Percentiles rank a stretch among this genome's conserved stretches.
phyloP scores from a whole-genome alignment of 2,888 invertebrate genomes.

The Ectemnius lituratus region DNA sequence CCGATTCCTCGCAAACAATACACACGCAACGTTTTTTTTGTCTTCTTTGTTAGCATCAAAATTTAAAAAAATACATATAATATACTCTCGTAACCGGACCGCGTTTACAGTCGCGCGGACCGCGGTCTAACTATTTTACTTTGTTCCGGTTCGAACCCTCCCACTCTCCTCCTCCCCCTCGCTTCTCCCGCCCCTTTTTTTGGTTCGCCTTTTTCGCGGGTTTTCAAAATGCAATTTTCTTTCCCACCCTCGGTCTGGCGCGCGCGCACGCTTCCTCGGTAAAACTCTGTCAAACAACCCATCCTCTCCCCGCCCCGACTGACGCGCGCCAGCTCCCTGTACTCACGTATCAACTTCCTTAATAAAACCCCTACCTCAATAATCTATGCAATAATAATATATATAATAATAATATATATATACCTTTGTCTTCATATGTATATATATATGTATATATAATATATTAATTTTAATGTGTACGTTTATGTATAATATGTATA shows the following conservation, averaged over 20 bases:
- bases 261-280: conserved; percentile 30
- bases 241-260: conserved; percentile 26
- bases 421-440: conserved; percentile 23
- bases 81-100: conserved; percentile 71
- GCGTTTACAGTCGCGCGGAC: conserved; percentile 50
- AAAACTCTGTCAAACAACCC: conserved; percentile 65
- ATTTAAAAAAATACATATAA: conserved; percentile 77
- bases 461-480: conserved; percentile 40
- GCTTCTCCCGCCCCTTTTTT: conserved; percentile 38
- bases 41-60: conserved; percentile 71
- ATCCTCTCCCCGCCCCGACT: conserved; percentile 17
- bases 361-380: conserved; percentile 53
- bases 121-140: conserved; percentile 69
- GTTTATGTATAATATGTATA: conserved; percentile 35
- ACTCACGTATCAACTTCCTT: conserved; percentile 46
- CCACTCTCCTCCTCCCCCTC: conserved; percentile 21
- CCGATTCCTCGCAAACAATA: conserved; percentile 22
- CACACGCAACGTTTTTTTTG: conserved; percentile 53
- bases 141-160: conserved; percentile 19
- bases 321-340: conserved; percentile 3
- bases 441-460: conserved; percentile 20
- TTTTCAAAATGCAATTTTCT: conserved; percentile 13
- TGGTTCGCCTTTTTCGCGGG: conserved; percentile 26
- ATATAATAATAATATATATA: conserved; percentile 25
- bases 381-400: conserved; percentile 56